Evolutionary conservation across 2,888 invertebrate genomes (phyloP).

Genomic region (Ferdinandea cuprea): DNA sequence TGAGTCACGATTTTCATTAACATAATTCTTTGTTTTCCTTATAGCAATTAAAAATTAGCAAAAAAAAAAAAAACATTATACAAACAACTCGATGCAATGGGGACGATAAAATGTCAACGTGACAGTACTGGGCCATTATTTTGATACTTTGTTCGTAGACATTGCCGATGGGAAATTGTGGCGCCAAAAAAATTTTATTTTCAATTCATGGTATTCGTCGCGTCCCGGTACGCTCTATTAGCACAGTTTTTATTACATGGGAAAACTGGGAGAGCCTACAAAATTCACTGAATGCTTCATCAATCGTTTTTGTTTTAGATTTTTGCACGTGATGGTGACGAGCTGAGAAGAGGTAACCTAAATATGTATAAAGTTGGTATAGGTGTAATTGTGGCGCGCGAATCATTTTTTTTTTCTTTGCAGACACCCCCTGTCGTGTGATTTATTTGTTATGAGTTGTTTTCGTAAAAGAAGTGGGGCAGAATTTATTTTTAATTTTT

Average conservation of each 20-base stretch:
- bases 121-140: constrained; percentile 42
- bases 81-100: constrained; percentile 25
- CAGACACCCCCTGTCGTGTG: not conserved
- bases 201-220: constrained; percentile 37
- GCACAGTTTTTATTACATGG: constrained; percentile 23
- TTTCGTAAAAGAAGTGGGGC: constrained; percentile 3
- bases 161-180: constrained; percentile 11
- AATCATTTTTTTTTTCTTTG: not conserved
- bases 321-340: constrained; percentile 38
- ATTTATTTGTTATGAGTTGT: not conserved
- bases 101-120: constrained; percentile 59
- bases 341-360: constrained; percentile 20
- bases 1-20: constrained; percentile 68
- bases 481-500: not conserved
- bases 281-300: constrained; percentile 58
- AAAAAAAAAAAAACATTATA: not conserved
- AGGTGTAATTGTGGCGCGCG: constrained; percentile 1
- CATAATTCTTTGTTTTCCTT: constrained; percentile 55
- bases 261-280: constrained; percentile 13
- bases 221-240: constrained; percentile 27
- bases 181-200: constrained; percentile 52
- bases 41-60: constrained; percentile 53
- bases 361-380: constrained; percentile 27
- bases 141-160: constrained; percentile 17
- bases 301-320: constrained; percentile 55